Base-by-base conservation (phyloP, 2,113 vertebrate genomes). In the Anhinga rufa region DNA sequence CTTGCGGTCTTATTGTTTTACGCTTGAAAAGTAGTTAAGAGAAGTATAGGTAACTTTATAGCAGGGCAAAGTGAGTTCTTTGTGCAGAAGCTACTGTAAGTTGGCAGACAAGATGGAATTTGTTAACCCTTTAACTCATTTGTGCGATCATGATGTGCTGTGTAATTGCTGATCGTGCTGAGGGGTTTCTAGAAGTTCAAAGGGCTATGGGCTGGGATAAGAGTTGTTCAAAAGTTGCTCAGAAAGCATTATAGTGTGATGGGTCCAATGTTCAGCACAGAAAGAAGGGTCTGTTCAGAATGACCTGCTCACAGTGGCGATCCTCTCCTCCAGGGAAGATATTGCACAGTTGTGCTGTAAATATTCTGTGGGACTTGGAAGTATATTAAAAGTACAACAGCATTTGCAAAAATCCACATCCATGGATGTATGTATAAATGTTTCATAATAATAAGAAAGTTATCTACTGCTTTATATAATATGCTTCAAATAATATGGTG, bases 361-460 rank as follows among this genome's bases (percentile, higher is more conserved):
- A 52, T 29, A 36, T 21, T 66, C 21, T 21, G 10, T 72, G 36
- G 18, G 21, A 72, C 14, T 17, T 31, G 32, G 24, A 61, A 82
- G 83, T 76, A 28, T 2, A 32, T 44, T 55, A 29, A 48, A 92
- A 69, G 13, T 20, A 36, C 70, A 69, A 16, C 3, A 48, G 5
- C 29, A 40, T 85, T 85, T 89, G 21, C 17, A 76, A 75, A 68
- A 85, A 38, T 38, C 15, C n/a, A 34, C 19, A 32, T 48, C 44
- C 3, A 2, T 16, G 4, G 34, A n/a, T 55, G 32, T 0, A 0
- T 75, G 5, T 72, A 4, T 29, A 70, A 85, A 42, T 34, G 20
- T 48, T 48, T 31, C 3, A 4, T 12, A 34, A 38, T 46, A 18
- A 14, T 28, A 66, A 38, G 6, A 34, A 79, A 79, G 6, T 61